These are phyloP conservation scores for Mayetiola destructor DNA, from an alignment of 2,888 invertebrate species.

Conservation along the genomic window DNA sequence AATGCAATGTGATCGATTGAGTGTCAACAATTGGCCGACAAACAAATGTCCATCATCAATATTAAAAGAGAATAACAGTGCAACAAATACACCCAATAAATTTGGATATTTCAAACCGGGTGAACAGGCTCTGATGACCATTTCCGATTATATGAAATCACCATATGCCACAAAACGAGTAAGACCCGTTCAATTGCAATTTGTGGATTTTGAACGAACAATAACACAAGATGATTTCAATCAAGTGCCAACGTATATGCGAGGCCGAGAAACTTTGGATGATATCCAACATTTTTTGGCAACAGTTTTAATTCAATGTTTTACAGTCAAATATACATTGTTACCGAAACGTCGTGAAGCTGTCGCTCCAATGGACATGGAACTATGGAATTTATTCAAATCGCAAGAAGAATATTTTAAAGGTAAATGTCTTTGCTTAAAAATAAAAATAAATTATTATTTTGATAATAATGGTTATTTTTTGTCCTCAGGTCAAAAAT, in stretches of 20 bases:
- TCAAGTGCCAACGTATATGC: neutral
- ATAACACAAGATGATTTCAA: neutral
- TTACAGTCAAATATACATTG: neutral
- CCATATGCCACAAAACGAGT: conserved; percentile 5
- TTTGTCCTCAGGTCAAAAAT: neutral
- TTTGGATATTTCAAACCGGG: neutral
- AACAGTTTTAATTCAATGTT: neutral
- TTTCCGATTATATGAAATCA: neutral
- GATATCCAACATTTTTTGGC: neutral
- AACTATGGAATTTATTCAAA: conserved; percentile 1
- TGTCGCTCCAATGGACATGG: neutral
- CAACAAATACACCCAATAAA: neutral
- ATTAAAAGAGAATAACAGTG: neutral
- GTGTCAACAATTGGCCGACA: neutral
- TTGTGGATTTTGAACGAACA: neutral
- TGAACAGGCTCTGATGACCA: neutral
- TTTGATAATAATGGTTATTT: neutral
- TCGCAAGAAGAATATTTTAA: conserved; percentile 11
- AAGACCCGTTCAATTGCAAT: neutral
- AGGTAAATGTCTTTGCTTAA: neutral
- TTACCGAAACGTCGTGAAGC: neutral
- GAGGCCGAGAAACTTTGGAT: neutral
- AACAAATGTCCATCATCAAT: neutral
- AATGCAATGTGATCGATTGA: neutral
- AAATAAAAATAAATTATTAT: neutral